Conservation (phyloP, 2,888 invertebrate genomes). For the Choristoneura rosaceana region DNA sequence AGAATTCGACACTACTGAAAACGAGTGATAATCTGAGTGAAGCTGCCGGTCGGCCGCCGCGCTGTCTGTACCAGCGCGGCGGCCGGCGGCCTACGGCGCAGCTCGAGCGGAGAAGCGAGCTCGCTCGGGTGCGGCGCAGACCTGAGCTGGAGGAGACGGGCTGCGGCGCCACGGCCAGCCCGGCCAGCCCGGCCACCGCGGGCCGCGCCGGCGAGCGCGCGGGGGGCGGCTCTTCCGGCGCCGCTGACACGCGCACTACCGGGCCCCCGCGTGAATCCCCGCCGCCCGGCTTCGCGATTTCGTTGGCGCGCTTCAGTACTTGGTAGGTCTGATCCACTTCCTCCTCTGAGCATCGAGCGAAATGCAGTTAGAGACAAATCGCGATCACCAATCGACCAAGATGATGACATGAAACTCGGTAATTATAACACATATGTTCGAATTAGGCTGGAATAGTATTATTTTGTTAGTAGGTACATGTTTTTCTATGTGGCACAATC, state of each 20-base stretch:
- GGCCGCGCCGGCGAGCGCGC: constrained; percentile 80
- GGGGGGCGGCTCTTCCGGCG: constrained; percentile 68
- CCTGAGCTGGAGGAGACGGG: constrained; percentile 90
- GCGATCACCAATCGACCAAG: constrained; percentile 51
- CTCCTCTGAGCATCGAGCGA: constrained; percentile 84
- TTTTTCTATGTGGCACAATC: constrained; percentile 47
- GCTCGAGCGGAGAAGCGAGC: constrained; percentile 75
- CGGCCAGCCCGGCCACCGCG: constrained; percentile 58
- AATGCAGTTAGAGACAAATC: constrained; percentile 71
- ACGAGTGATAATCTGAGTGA: constrained; percentile 76
- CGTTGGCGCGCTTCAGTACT: constrained; percentile 97
- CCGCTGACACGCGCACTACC: constrained; percentile 77
- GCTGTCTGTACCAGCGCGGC: constrained; percentile 50
- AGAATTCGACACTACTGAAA: constrained; percentile 80
- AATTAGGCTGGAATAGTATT: constrained; percentile 45
- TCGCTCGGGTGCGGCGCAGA: constrained; percentile 80
- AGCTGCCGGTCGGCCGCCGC: constrained; percentile 70
- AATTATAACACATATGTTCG: constrained; percentile 49
- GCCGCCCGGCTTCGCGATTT: constrained; percentile 89
- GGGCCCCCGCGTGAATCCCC: constrained; percentile 82
- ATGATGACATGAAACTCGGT: constrained; percentile 48
- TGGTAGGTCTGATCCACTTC: constrained; percentile 97
- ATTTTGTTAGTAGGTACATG: constrained; percentile 45
- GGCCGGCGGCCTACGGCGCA: constrained; percentile 72
- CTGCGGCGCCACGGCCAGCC: constrained; percentile 88